phyloP scores from a whole-genome alignment of 2,797 vertebrate species.

The Borostomias antarcticus region DNA sequence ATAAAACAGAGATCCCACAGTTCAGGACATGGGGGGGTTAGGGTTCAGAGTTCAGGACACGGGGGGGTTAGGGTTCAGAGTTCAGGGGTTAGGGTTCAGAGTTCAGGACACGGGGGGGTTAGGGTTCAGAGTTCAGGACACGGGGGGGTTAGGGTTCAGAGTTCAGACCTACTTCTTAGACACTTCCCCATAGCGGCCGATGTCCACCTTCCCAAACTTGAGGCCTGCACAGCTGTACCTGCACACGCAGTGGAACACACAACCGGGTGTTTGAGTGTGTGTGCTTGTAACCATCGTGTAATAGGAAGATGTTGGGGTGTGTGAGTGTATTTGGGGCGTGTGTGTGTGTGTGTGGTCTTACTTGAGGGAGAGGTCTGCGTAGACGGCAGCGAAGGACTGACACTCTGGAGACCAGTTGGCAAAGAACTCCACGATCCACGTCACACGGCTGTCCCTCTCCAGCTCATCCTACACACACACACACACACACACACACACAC shows the following conservation, averaged over 20 bases:
- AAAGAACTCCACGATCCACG: slow-evolving; percentile 93
- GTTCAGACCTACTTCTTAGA: slow-evolving; percentile 83
- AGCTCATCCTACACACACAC: slow-evolving; percentile 82
- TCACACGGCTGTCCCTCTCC: slow-evolving; percentile 84
- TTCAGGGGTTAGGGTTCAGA: no score
- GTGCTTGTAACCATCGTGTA: not conserved
- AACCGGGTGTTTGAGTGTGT: not conserved
- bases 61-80: no score
- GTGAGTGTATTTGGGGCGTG: not conserved
- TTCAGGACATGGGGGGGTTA: no score
- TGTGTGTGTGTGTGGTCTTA: slow-evolving; percentile 60
- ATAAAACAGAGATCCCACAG: no score
- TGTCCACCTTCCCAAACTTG: slow-evolving; percentile 94
- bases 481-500: slow-evolving; percentile 4
- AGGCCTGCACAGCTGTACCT: slow-evolving; percentile 92
- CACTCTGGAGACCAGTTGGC: slow-evolving; percentile 97
- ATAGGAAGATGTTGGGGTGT: not conserved
- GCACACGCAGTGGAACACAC: slow-evolving; percentile 4
- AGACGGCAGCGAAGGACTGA: slow-evolving; percentile 93
- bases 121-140: no score
- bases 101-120: no score
- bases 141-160: no score
- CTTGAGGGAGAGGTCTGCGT: slow-evolving; percentile 93
- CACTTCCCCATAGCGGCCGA: slow-evolving; percentile 90
- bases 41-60: no score